Base-by-base conservation (phyloP, 2,113 vertebrate species). In the Silurus meridionalis region DNA sequence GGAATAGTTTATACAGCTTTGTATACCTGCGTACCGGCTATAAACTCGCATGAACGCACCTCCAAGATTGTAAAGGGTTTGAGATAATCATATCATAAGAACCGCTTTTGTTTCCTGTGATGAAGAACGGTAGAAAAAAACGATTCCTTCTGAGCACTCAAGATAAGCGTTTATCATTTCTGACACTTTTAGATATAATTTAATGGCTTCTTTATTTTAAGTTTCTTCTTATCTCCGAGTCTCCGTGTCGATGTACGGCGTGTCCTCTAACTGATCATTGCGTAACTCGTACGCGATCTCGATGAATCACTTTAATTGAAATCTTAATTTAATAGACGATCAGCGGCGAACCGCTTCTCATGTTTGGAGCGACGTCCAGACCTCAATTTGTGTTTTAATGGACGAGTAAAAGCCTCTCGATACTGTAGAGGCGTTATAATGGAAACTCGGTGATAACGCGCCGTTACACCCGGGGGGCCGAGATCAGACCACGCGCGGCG, bases 401-500 rank as follows among this genome's bases (percentile, higher is more conserved):
- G 58, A 82, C 23, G 72, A 85, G 50, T 58, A 48, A 25, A 67
- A 67, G 69, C 75, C 19, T 84, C 60, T 85, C 72, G 63, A 61
- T 13, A 25, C 69, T n/a, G 15, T 10, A 28, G 25, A 75, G 80
- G 17, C 23, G 3, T 71, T 55, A 55, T 85, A 88, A 86, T 64
- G 66, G 79, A 50, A 25, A 50, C 57, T 63, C 75, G 81, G 84
- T 84, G 80, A 85, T 82, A 77, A 88, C 57, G 75, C 63, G 81
- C 84, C 58, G 0, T 55, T 80, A 23, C 25, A 13, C 71, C 83
- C 72, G 37, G 37, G 37, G 37, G 37, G 37, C 37, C 87, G 69
- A 88, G 74, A 90, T 87, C 89, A 85, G 71, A 75, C 85, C 91
- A 82, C 89, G 88, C 67, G 17, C 63, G 48, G 69, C 83, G 82